A percentile compares a stretch with the other conserved stretches of the same genome.
phyloP scores from a whole-genome alignment of 2,888 invertebrate species.

The Strigamia crassipes region DNA sequence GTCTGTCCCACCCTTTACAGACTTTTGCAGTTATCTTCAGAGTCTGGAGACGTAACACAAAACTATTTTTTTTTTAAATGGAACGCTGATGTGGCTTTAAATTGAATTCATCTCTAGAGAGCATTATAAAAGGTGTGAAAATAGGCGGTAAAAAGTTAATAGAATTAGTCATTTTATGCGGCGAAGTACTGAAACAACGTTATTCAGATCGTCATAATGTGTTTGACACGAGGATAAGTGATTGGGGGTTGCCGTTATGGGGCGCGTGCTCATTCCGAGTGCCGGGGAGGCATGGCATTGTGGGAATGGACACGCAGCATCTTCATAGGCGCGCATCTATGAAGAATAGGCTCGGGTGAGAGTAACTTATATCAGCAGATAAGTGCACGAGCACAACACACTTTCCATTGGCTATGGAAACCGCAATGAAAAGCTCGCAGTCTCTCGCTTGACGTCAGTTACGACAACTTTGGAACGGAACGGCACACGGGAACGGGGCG shows the following conservation, averaged over 20 bases:
- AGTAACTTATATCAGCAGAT: not conserved
- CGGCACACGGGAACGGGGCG: not conserved
- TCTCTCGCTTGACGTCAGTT: not conserved
- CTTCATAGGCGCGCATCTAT: not conserved
- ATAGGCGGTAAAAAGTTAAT: not conserved
- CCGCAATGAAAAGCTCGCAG: not conserved
- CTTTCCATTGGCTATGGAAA: not conserved
- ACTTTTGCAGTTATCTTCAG: not conserved
- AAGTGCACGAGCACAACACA: not conserved
- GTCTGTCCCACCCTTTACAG: not conserved
- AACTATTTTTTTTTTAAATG: not conserved
- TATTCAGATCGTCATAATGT: not conserved
- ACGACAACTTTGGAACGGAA: conserved; percentile 6
- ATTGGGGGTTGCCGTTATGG: conserved; percentile 17
- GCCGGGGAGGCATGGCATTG: not conserved
- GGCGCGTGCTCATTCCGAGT: conserved; percentile 5
- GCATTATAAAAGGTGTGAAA: not conserved
- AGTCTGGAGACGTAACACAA: not conserved
- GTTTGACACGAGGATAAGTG: conserved; percentile 21
- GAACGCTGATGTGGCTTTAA: not conserved
- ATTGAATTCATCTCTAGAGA: not conserved
- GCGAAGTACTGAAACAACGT: not conserved
- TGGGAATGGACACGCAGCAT: conserved; percentile 21
- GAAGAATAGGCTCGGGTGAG: not conserved
- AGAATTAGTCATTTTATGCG: not conserved